These are phyloP conservation scores for Anser cygnoides DNA, from an alignment of 2,113 vertebrate species.

Conservation along the genomic window DNA sequence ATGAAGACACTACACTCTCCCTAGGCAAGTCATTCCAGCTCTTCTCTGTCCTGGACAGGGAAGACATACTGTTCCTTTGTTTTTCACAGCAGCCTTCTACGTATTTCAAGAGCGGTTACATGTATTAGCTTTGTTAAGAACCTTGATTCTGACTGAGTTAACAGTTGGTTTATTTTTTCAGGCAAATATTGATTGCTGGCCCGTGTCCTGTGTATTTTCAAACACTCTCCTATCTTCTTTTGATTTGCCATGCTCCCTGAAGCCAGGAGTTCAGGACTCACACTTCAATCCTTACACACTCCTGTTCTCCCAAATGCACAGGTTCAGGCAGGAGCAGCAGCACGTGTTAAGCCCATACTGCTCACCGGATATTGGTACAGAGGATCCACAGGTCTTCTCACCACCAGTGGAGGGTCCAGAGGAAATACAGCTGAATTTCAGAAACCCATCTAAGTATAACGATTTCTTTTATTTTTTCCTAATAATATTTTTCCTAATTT, in stretches of 20 bases:
- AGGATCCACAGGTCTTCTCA: neutral
- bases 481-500: no score
- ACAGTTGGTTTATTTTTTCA: neutral
- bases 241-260: neutral
- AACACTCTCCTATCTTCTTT: neutral
- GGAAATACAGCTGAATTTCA: neutral
- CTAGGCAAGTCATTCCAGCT: neutral
- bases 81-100: neutral
- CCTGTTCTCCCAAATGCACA: rapidly evolving
- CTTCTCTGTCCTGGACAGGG: neutral
- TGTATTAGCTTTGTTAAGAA: neutral
- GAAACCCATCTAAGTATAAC: neutral
- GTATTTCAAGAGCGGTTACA: slow-evolving; percentile 13
- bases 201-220: neutral
- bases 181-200: slow-evolving; percentile 31
- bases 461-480: neutral
- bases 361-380: neutral
- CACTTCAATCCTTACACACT: neutral
- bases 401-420: rapidly evolving
- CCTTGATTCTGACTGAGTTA: neutral
- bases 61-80: slow-evolving; percentile 17
- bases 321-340: neutral
- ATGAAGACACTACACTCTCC: neutral
- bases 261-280: neutral
- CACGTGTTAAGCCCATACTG: neutral